Percentiles rank a stretch among this genome's conserved stretches.
Evolutionary conservation across 2,888 invertebrate genomes (phyloP).

Genomic region (Phyto melanocephala): DNA sequence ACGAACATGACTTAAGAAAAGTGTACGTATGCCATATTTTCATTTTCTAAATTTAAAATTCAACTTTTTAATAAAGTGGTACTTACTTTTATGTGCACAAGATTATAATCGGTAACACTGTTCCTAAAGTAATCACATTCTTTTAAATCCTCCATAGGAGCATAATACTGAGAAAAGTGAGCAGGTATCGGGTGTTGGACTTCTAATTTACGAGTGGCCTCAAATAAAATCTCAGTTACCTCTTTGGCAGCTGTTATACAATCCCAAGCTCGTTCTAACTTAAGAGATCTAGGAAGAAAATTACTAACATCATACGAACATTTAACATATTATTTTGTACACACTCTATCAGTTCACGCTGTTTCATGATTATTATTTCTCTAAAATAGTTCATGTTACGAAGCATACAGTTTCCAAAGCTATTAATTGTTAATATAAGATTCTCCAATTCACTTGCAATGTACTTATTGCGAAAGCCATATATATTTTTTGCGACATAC

Average conservation of each 20-base stretch:
- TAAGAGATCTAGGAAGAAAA: conserved; percentile 71
- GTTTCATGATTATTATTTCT: conserved; percentile 76
- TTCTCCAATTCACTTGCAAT: conserved; percentile 74
- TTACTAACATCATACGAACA: neutral
- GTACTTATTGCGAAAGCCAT: conserved; percentile 75
- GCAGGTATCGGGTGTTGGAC: conserved; percentile 71
- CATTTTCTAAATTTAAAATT: too few relatives aligned
- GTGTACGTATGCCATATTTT: too few relatives aligned
- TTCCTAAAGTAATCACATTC: conserved; percentile 77
- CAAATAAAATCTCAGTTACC: conserved; percentile 76
- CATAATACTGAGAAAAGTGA: conserved; percentile 73
- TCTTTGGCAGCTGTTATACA: conserved; percentile 77
- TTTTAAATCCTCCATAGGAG: conserved; percentile 77
- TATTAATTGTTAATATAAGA: conserved; percentile 75
- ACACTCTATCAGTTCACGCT: conserved; percentile 76
- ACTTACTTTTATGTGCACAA: conserved; percentile 76
- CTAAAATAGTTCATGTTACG: conserved; percentile 78
- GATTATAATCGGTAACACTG: conserved; percentile 76
- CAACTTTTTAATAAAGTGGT: too few relatives aligned
- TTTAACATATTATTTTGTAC: conserved; percentile 7
- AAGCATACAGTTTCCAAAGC: conserved; percentile 77
- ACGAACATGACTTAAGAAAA: too few relatives aligned
- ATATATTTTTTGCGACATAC: conserved; percentile 73
- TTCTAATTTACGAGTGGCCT: conserved; percentile 77
- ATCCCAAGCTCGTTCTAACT: conserved; percentile 77